Conservation (phyloP, 2,888 invertebrate species). For the Drosophila nr. perissopoda region DNA sequence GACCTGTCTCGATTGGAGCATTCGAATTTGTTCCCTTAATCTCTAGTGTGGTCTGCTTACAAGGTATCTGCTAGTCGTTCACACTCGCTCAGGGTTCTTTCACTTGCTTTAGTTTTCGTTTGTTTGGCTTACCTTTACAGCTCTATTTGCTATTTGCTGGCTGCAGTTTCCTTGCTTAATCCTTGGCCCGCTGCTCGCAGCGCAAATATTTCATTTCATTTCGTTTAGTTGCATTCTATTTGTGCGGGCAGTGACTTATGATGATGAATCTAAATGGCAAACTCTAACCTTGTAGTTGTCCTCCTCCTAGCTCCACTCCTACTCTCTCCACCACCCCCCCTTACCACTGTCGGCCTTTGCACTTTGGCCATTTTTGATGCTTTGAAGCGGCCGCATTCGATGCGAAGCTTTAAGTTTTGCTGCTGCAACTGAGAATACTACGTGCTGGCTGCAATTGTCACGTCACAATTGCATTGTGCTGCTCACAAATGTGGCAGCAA, state of each 20-base stretch:
- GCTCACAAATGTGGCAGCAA: constrained; percentile 54
- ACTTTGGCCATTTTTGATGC: constrained; percentile 36
- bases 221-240: constrained; percentile 65
- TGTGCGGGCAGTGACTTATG: constrained; percentile 83
- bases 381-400: constrained; percentile 48
- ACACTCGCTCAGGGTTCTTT: not conserved
- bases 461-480: constrained; percentile 59
- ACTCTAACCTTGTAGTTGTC: not conserved
- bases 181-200: constrained; percentile 44
- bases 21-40: not conserved
- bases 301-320: not conserved
- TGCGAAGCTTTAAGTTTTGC: constrained; percentile 8
- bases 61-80: not conserved
- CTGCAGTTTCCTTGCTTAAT: constrained; percentile 49
- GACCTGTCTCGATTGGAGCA: not conserved
- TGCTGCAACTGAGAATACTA: constrained; percentile 23
- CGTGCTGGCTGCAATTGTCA: constrained; percentile 70
- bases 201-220: constrained; percentile 80
- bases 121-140: constrained; percentile 61
- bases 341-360: constrained; percentile 37
- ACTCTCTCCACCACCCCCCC: not conserved
- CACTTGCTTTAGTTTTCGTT: constrained; percentile 18
- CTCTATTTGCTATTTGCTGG: constrained; percentile 62
- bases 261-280: constrained; percentile 84
- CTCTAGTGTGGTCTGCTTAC: accelerated